phyloP scores from a whole-genome alignment of 2,113 vertebrate genomes.

The Platysternon megacephalum region DNA sequence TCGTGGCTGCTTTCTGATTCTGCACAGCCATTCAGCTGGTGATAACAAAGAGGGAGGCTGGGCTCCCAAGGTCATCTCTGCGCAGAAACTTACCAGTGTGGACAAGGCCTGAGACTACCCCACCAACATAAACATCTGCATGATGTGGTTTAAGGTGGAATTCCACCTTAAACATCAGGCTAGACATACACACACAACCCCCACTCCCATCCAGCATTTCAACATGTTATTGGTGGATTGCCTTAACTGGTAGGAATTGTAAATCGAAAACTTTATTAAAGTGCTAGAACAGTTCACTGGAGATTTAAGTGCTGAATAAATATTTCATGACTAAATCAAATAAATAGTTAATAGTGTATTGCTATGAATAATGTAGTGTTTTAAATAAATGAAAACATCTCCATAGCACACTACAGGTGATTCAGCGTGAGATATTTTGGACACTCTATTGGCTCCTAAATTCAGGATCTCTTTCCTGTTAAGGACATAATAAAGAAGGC shows the following conservation, averaged over 20 bases:
- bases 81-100: no score
- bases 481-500: background rate
- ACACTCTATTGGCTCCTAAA: background rate
- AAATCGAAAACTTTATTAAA: background rate
- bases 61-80: no score
- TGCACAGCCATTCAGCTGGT: no score
- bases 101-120: background rate
- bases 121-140: background rate
- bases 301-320: background rate
- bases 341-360: background rate
- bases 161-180: background rate
- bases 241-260: background rate
- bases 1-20: no score
- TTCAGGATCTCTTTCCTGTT: background rate
- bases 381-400: background rate
- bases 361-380: background rate
- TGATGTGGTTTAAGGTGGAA: background rate
- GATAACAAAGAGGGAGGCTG: no score
- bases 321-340: background rate
- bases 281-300: background rate
- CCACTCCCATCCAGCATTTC: background rate
- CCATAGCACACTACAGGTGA: background rate
- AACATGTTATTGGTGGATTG: background rate
- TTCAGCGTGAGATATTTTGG: background rate
- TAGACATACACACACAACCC: background rate